Evolutionary conservation across 2,888 invertebrate genomes (phyloP).

Genomic region (Chrysina gloriosa): DNA sequence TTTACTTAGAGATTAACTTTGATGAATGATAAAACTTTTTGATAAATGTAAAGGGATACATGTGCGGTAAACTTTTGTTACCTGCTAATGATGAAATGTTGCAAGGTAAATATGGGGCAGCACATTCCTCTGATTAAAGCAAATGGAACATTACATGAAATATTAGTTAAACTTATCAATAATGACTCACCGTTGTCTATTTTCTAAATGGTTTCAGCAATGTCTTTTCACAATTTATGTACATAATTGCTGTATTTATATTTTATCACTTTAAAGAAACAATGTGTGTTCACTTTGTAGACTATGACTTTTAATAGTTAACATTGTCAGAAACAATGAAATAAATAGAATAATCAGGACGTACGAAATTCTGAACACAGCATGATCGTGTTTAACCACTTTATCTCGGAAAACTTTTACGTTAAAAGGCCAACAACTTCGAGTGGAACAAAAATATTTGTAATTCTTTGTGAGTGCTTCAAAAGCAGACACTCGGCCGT

Average conservation of each 20-base stretch:
- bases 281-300: neutral
- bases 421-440: slow-evolving; percentile 22
- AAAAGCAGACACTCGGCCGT: slow-evolving; percentile 35
- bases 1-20: neutral
- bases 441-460: slow-evolving; percentile 38
- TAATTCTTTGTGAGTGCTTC: slow-evolving; percentile 33
- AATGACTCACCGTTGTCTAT: too few relatives aligned
- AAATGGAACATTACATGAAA: too few relatives aligned
- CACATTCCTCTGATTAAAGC: too few relatives aligned
- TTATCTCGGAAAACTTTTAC: slow-evolving; percentile 23
- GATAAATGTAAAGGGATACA: neutral
- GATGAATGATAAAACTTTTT: slow-evolving; percentile 3
- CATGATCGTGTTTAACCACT: slow-evolving; percentile 28
- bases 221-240: too few relatives aligned
- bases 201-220: too few relatives aligned
- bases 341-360: slow-evolving; percentile 26
- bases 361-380: slow-evolving; percentile 7
- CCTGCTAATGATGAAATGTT: too few relatives aligned
- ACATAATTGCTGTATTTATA: too few relatives aligned
- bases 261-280: neutral
- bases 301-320: slow-evolving; percentile 6
- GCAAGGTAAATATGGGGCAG: too few relatives aligned
- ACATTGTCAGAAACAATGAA: neutral
- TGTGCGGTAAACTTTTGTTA: too few relatives aligned
- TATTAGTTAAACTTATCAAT: too few relatives aligned